Percentiles rank a stretch among this genome's conserved stretches.
These are phyloP conservation scores for Cyaniris semiargus DNA, from an alignment of 2,888 invertebrate species.

Conservation along the genomic window DNA sequence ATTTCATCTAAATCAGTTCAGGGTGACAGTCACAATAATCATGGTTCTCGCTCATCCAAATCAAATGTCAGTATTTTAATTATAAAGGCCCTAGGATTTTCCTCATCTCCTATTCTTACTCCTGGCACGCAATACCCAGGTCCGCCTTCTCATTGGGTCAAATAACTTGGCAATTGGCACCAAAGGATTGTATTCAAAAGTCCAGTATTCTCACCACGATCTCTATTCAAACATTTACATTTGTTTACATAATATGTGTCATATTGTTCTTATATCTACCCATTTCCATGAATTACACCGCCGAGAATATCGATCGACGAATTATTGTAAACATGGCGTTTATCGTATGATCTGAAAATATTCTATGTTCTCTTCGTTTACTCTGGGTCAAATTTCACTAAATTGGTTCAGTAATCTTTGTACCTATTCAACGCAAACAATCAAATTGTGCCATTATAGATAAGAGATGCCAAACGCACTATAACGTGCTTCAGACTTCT, in stretches of 20 bases:
- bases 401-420: background rate
- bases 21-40: no score
- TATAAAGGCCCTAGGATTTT: no score
- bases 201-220: constrained; percentile 7
- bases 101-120: no score
- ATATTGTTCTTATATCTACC: constrained; percentile 12
- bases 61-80: no score
- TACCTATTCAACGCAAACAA: background rate
- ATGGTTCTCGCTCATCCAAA: no score
- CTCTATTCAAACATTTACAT: constrained; percentile 12
- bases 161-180: constrained; percentile 22
- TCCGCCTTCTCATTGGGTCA: constrained; percentile 4
- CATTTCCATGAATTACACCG: constrained; percentile 25
- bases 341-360: background rate
- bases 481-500: background rate
- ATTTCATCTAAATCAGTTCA: no score
- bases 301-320: constrained; percentile 13
- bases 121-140: background rate
- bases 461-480: background rate
- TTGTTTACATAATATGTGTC: constrained; percentile 12
- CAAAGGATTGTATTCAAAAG: background rate
- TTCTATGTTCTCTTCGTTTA: background rate
- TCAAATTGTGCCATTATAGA: background rate
- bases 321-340: constrained; percentile 17
- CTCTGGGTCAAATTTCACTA: background rate